Evolutionary conservation across 2,888 invertebrate genomes (phyloP), one percentile per base, ranked within the genome.

Genomic region (Serripes groenlandicus): DNA sequence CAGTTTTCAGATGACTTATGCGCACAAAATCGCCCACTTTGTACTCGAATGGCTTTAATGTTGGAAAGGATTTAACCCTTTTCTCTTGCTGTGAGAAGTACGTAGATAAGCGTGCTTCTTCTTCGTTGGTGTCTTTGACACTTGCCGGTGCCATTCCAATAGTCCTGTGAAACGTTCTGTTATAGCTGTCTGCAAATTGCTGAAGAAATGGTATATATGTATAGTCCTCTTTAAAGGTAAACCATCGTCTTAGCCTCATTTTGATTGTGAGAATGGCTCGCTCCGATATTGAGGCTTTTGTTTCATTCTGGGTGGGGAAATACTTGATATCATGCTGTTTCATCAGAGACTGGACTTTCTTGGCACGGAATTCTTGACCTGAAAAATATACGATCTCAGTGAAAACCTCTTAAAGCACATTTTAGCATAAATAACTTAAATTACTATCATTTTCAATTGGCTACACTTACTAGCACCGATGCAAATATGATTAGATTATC

Each of bases 121-220:
- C 75, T 26, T 76, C 49, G 26, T 87, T 82, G 49, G 15, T 30
- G 42, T 75, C 69, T 23, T 75, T 81, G 1, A 84, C 86, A 32
- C 79, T 72, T 3, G 60, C 72, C 0, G 85, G 85, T 42, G 83
- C 56, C 76, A 82, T 80, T 28, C 78, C 85, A 18, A 88, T 89
- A 0, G 88, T 88, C 69, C 87, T 80, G 56, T 89, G 89, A 71
- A 73, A 85, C 5, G 86, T 89, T 1, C 60, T 52, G 37, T 88
- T 88, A 56, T 89, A 89, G 35, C 81, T 85, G 1, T 80, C 34
- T 0, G 80, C 83, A 42, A 88, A 71, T 0, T 71, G 21, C 37
- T 86, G 83, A 32, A 87, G 56, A 15, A 73, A 21, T 5, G 84
- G 73, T 3, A 84, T 26, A 76, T 82, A 88, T 4, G 28, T 28